phyloP scores from a whole-genome alignment of 2,113 vertebrate genomes.

The Talpa occidentalis region DNA sequence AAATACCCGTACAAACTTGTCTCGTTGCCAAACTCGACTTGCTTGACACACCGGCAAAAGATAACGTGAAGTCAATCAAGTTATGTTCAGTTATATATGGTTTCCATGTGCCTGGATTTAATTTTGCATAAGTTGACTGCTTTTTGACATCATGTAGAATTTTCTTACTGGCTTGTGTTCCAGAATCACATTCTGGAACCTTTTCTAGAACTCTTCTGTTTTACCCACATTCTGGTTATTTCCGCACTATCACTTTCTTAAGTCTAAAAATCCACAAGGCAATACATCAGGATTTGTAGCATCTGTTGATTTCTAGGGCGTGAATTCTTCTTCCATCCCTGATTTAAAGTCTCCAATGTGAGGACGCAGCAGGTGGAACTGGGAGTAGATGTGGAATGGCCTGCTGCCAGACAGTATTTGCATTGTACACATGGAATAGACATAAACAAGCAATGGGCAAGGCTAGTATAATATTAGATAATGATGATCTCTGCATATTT shows the following conservation, averaged over 20 bases:
- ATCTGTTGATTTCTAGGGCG: no score
- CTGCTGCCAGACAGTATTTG: rapidly evolving
- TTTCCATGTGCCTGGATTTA: not conserved
- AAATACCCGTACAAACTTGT: rapidly evolving
- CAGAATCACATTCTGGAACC: not conserved
- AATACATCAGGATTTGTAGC: no score
- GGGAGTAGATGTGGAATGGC: not conserved
- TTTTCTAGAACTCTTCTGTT: not conserved
- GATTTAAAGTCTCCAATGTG: rapidly evolving
- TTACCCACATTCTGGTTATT: not conserved
- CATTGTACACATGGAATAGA: not conserved
- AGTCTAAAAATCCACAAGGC: no score
- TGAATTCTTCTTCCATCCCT: not conserved
- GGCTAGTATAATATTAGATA: not conserved
- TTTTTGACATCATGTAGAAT: not conserved
- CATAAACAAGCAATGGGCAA: not conserved
- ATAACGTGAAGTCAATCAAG: not conserved
- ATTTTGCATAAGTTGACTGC: not conserved
- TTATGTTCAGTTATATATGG: not conserved
- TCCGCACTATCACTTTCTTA: no score
- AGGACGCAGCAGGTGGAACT: not conserved
- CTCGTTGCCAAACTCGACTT: not conserved
- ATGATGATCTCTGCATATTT: not conserved
- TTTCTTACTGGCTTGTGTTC: not conserved
- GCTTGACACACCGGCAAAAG: not conserved